A percentile compares a stretch with the other conserved stretches of the same genome.
These are phyloP conservation scores for Trisateles emortualis DNA, from an alignment of 2,888 invertebrate genomes.

Conservation along the genomic window DNA sequence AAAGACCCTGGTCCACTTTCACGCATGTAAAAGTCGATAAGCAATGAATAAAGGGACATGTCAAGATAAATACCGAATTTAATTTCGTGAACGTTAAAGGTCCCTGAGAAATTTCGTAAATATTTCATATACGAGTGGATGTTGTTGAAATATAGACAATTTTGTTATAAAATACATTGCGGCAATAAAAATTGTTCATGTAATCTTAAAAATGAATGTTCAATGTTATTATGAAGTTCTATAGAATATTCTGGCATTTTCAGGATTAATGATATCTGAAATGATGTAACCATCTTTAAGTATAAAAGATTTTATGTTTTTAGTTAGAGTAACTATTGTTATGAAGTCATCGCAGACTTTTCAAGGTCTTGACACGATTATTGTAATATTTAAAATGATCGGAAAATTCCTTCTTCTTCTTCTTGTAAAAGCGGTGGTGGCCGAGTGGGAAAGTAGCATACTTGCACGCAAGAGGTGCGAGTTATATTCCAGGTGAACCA, in stretches of 20 bases:
- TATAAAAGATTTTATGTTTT: not conserved
- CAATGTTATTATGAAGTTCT: not conserved
- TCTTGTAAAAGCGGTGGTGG: too few species aligned
- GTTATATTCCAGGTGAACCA: too few species aligned
- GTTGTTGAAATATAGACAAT: not conserved
- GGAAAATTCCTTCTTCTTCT: not conserved
- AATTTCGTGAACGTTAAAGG: conserved; percentile 1
- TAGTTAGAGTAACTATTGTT: not conserved
- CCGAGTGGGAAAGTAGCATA: too few species aligned
- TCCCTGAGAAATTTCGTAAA: not conserved
- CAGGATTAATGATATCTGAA: not conserved
- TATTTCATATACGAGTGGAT: not conserved
- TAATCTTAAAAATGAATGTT: not conserved
- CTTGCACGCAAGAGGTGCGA: too few species aligned
- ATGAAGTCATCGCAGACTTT: conserved; percentile 17
- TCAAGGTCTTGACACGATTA: conserved; percentile 14
- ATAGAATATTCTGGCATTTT: not conserved
- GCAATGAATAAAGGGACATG: not conserved
- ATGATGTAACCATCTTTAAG: not conserved
- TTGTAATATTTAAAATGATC: not conserved
- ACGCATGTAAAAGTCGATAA: conserved; percentile 26
- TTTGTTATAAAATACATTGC: not conserved
- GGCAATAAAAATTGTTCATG: not conserved
- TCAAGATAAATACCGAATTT: conserved; percentile 7
- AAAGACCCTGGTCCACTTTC: conserved; percentile 57